Evolutionary conservation across 2,797 vertebrate species (phyloP).

Genomic region (Myripristis jacobus): DNA sequence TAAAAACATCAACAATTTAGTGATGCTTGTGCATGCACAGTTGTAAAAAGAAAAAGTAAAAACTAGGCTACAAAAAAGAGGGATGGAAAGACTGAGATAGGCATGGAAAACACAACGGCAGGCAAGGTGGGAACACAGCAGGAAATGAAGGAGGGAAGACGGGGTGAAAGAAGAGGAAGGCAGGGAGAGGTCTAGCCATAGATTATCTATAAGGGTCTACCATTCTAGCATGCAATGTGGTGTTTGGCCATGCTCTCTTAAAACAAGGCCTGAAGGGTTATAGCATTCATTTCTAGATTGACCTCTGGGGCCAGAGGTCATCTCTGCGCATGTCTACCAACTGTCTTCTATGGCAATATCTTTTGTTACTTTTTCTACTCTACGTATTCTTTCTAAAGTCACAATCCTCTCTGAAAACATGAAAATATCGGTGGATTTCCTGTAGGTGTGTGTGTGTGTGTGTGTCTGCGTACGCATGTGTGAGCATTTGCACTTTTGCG

Average conservation of each 20-base stretch:
- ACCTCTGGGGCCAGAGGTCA: conserved; percentile 93
- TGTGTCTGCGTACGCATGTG: conserved; percentile 49
- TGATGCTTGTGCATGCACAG: conserved; percentile 99
- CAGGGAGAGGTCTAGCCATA: conserved; percentile 86
- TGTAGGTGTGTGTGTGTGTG: conserved; percentile 70
- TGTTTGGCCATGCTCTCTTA: conserved; percentile 90
- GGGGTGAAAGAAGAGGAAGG: conserved; percentile 75
- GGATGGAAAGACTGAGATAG: conserved; percentile 79
- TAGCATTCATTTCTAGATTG: conserved; percentile 75
- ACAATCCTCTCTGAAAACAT: conserved; percentile 77
- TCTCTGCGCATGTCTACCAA: conserved; percentile 90
- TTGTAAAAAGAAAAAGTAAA: conserved; percentile 93
- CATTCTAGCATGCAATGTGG: conserved; percentile 99
- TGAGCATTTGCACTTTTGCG: conserved; percentile 50
- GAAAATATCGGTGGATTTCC: conserved; percentile 78
- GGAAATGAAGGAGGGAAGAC: conserved; percentile 71
- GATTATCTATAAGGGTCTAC: conserved; percentile 88
- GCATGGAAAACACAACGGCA: conserved; percentile 83
- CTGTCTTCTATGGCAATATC: conserved; percentile 84
- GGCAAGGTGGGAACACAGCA: conserved; percentile 76
- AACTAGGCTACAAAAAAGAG: conserved; percentile 81
- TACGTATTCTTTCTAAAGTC: conserved; percentile 77
- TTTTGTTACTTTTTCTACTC: conserved; percentile 75
- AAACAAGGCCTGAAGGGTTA: conserved; percentile 89
- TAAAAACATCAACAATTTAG: conserved; percentile 99